Evolutionary conservation across 2,797 vertebrate species (phyloP).

Genomic region (Crenichthys baileyi): DNA sequence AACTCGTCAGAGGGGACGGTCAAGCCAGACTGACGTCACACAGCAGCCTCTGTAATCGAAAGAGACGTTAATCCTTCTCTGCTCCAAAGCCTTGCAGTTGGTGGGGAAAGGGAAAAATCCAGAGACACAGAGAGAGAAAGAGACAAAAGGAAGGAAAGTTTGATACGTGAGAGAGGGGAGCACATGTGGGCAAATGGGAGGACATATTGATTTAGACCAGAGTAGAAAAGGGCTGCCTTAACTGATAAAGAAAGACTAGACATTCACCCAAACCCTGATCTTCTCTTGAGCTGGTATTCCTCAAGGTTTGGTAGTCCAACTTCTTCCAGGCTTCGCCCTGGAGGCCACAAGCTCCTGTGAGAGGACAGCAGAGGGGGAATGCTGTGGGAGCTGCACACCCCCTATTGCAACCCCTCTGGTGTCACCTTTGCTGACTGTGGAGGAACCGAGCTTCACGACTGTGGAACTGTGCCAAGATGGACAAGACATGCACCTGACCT

Average conservation of each 20-base stretch:
- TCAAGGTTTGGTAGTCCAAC: slow-evolving; percentile 21
- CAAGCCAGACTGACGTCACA: slow-evolving; percentile 78
- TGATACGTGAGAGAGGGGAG: slow-evolving; percentile 35
- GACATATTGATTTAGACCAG: slow-evolving; percentile 27
- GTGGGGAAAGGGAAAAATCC: slow-evolving; percentile 80
- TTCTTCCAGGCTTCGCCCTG: slow-evolving; percentile 66
- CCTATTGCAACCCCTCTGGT: slow-evolving; percentile 50
- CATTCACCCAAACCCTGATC: slow-evolving; percentile 11
- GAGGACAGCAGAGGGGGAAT: slow-evolving; percentile 72
- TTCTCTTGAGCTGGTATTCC: slow-evolving; percentile 21
- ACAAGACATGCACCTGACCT: slow-evolving; percentile 61
- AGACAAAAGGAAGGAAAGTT: slow-evolving; percentile 60
- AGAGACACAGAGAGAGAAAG: slow-evolving; percentile 62
- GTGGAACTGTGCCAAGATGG: slow-evolving; percentile 71
- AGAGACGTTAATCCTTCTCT: slow-evolving; percentile 83
- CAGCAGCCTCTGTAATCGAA: slow-evolving; percentile 77
- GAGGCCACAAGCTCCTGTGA: slow-evolving; percentile 71
- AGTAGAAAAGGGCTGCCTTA: slow-evolving; percentile 13
- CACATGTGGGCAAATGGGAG: slow-evolving; percentile 15
- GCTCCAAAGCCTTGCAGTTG: slow-evolving; percentile 90
- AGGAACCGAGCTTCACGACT: slow-evolving; percentile 58
- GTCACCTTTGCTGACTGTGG: slow-evolving; percentile 53
- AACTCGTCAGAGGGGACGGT: slow-evolving; percentile 63
- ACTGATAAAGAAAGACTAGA: slow-evolving; percentile 18
- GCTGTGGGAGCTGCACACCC: slow-evolving; percentile 69